Evolutionary conservation across 1,140 invertebrate genomes (phyloP), one percentile per base, ranked within the genome.

Genomic region (Drosophila santomea): DNA sequence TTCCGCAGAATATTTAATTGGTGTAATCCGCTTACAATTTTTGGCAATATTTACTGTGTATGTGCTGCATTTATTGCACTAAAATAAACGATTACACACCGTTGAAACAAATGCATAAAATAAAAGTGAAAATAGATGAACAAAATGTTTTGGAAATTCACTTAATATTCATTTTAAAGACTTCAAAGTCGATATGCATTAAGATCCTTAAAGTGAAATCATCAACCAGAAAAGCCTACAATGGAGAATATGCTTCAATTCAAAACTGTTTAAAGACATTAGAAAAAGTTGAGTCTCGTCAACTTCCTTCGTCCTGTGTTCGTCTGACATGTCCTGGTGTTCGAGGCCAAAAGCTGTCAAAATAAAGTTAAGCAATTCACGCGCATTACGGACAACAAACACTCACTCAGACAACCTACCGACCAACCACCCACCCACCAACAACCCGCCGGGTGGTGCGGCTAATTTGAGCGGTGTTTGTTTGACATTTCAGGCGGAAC

Each of bases 321-420:
- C 61, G 64, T 38, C 56, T 67, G 55, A 61, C 83, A 72, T 71
- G 64, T 71, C 43, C 32, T 39, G 50, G 83, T 86, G 79, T 80
- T 67, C 79, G 58, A 82, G 51, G 63, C 60, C 76, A 83, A 68
- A 69, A 82, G 80, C 83, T 88, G 83, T 90, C 85, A 90, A 80
- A 90, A 90, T 85, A 88, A 88, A 88, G 76, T 88, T 88, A 89
- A 58, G 80, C 76, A 88, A 89, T 84, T 88, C 77, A 72, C 76
- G 68, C 84, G 63, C 67, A 64, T 67, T 71, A 69, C 67, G 48
- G 38, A 41, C 54, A n/a, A 23, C 32, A 48, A 36, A 43, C 36
- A 11, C 11, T 20, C 39, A 20, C 44, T 25, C 43, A 23, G 8
- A 35, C 28, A 44, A 28, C 23, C 23, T 44, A 35, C 45, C 36